Percentiles rank a stretch among this genome's conserved stretches.
Evolutionary conservation across 2,113 vertebrate species (phyloP).

Genomic region (Panthera uncia): DNA sequence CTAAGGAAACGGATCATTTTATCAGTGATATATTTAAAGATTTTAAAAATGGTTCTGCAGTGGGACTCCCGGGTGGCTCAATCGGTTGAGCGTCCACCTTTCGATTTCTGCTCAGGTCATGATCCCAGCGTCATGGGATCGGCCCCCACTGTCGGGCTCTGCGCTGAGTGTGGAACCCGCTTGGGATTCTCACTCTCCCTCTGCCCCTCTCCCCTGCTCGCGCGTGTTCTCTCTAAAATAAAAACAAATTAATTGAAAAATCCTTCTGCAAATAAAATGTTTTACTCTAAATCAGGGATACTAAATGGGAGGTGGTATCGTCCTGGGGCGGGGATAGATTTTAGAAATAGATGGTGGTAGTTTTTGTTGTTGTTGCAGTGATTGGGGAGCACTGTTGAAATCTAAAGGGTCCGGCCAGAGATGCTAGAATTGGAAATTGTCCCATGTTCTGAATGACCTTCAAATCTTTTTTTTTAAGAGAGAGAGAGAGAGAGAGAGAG

Average conservation of each 20-base stretch:
- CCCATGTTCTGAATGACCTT: background rate
- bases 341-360: background rate
- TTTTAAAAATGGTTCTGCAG: conserved; percentile 16
- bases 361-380: background rate
- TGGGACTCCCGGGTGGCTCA: too few relatives aligned
- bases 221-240: too few relatives aligned
- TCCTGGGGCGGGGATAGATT: background rate
- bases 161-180: too few relatives aligned
- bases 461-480: background rate
- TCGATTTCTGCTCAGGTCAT: too few relatives aligned
- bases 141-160: too few relatives aligned
- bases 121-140: too few relatives aligned
- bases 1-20: background rate
- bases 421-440: conserved; percentile 14
- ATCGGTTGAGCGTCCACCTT: too few relatives aligned
- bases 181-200: too few relatives aligned
- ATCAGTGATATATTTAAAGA: conserved; percentile 24
- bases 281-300: conserved; percentile 29
- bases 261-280: conserved; percentile 2
- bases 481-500: too few relatives aligned
- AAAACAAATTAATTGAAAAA: background rate
- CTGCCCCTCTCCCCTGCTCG: too few relatives aligned
- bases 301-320: background rate
- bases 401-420: background rate
- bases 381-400: background rate